These are phyloP conservation scores for Hydriomena furcata DNA, from an alignment of 2,888 invertebrate species.

Conservation along the genomic window DNA sequence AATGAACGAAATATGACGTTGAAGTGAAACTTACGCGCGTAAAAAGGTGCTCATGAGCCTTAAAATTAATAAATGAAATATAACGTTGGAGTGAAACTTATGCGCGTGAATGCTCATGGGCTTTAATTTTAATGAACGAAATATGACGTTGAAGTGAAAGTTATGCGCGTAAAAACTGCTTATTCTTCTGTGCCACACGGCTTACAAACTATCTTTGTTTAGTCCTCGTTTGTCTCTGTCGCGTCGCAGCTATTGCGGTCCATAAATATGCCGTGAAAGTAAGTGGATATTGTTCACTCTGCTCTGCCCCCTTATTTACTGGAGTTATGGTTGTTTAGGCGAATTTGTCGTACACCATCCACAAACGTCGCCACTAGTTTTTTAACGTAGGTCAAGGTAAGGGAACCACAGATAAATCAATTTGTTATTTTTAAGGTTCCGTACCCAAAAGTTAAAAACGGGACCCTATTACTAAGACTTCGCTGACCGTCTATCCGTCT, in stretches of 20 bases:
- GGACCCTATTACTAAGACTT: no score
- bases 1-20: neutral
- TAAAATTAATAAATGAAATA: no score
- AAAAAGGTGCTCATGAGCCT: no score
- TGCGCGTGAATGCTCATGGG: no score
- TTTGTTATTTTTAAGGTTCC: no score
- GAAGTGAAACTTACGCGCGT: neutral
- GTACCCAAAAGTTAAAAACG: no score
- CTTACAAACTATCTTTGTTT: constrained; percentile 60
- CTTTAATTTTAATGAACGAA: no score
- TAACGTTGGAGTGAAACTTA: neutral
- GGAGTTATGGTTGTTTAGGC: neutral
- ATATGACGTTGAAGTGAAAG: neutral
- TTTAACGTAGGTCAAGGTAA: no score
- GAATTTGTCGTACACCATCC: no score
- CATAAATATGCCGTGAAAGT: constrained; percentile 60
- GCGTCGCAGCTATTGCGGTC: constrained; percentile 52
- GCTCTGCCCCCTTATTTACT: constrained; percentile 23
- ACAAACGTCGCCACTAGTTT: no score
- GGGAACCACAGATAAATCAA: no score
- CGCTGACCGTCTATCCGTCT: no score
- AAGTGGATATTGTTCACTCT: constrained; percentile 50
- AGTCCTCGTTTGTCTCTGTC: constrained; percentile 64
- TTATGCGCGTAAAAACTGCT: neutral
- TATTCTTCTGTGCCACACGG: constrained; percentile 7